Conservation (phyloP, 2,113 vertebrate genomes). For the Poecilia latipinna region DNA sequence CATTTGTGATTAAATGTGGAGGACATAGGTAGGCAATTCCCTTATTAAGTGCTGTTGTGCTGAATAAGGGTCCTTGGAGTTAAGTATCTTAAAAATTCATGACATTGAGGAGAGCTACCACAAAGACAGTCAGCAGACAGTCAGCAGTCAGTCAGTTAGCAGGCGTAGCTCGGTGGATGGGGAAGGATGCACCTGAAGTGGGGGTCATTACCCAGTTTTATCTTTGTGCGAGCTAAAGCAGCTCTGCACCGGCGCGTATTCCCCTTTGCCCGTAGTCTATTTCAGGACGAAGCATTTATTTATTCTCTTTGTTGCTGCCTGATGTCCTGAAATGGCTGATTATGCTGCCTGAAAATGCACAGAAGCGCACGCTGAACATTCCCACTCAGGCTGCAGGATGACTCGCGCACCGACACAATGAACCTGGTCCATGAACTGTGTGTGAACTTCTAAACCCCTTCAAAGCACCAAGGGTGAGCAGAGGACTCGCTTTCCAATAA, state of each 20-base stretch:
- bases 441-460: conserved; percentile 62
- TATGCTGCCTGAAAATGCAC: conserved; percentile 1
- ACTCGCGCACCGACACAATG: conserved; percentile 26
- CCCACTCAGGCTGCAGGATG: not conserved
- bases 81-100: conserved; percentile 78
- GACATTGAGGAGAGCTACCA: conserved; percentile 65
- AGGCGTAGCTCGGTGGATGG: conserved; percentile 25
- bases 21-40: conserved; percentile 60
- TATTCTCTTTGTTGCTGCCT: conserved; percentile 9
- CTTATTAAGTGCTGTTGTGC: conserved; percentile 72
- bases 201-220: conserved; percentile 43
- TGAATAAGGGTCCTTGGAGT: conserved; percentile 67
- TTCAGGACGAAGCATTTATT: conserved; percentile 33
- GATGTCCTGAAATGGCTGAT: conserved; percentile 12
- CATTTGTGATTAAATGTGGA: conserved; percentile 65
- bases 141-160: conserved; percentile 38
- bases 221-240: conserved; percentile 34
- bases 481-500: conserved; percentile 63
- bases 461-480: conserved; percentile 63
- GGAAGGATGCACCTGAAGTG: conserved; percentile 20
- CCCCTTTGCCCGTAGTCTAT: not conserved
- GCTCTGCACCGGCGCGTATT: conserved; percentile 12
- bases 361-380: not conserved
- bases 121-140: conserved; percentile 46
- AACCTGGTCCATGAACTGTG: conserved; percentile 45